phyloP scores from a whole-genome alignment of 2,797 vertebrate genomes.

The Trachurus trachurus region DNA sequence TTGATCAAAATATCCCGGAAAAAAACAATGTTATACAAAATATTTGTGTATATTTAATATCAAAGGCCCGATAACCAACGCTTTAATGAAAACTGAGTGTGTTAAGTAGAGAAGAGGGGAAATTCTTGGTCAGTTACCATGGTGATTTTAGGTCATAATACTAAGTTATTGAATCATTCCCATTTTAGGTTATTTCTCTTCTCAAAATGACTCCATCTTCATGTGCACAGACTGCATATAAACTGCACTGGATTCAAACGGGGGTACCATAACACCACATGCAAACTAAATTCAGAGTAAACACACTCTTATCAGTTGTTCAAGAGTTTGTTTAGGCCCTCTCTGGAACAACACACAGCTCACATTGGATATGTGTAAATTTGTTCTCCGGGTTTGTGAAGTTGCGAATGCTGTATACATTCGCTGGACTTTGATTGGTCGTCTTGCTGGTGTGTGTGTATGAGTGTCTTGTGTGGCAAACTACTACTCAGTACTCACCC shows the following conservation, averaged over 20 bases:
- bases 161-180: not conserved
- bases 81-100: not conserved
- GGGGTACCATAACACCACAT: too few species aligned
- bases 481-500: constrained; percentile 87
- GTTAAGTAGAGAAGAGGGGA: not conserved
- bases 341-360: not conserved
- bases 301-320: not conserved
- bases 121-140: not conserved
- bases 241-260: not conserved
- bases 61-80: not conserved
- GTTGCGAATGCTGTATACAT: not conserved
- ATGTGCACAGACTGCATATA: not conserved
- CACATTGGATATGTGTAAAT: not conserved
- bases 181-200: not conserved
- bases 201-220: not conserved
- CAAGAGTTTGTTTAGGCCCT: not conserved
- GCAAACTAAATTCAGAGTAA: too few species aligned
- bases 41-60: not conserved
- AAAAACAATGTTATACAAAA: not conserved
- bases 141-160: not conserved
- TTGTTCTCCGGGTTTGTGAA: not conserved
- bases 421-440: not conserved
- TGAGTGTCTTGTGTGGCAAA: not conserved
- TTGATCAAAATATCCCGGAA: not conserved
- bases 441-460: not conserved